These are phyloP conservation scores for Brachionus sp. DNA, from an alignment of 1,140 invertebrate species.

Conservation along the genomic window DNA sequence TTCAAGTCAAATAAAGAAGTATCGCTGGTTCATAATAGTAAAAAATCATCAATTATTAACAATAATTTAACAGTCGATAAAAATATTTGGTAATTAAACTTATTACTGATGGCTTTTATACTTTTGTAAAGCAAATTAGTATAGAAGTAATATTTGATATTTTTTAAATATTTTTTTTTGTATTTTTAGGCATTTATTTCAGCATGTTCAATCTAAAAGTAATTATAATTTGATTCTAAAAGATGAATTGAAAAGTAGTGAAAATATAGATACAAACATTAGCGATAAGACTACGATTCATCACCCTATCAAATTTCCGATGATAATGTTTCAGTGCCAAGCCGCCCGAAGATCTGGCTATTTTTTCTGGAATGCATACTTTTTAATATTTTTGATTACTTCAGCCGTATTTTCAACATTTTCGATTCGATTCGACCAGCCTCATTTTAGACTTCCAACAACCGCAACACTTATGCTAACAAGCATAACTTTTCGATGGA, in stretches of 20 bases:
- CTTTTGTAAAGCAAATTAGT: background rate
- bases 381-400: slow-evolving; percentile 54
- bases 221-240: slow-evolving; percentile 47
- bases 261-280: background rate
- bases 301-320: slow-evolving; percentile 23
- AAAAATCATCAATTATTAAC: slow-evolving; percentile 37
- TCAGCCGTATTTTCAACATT: slow-evolving; percentile 59
- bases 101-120: background rate
- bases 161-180: background rate
- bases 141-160: background rate
- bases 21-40: slow-evolving; percentile 24
- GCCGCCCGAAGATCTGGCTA: slow-evolving; percentile 49
- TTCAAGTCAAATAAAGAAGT: slow-evolving; percentile 45
- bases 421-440: slow-evolving; percentile 53
- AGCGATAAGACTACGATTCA: background rate
- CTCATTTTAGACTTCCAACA: slow-evolving; percentile 57
- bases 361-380: slow-evolving; percentile 51
- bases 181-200: slow-evolving; percentile 48
- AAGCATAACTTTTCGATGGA: slow-evolving; percentile 57
- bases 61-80: slow-evolving; percentile 46
- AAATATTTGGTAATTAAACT: slow-evolving; percentile 14
- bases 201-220: slow-evolving; percentile 49
- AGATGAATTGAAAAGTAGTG: slow-evolving; percentile 33
- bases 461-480: slow-evolving; percentile 54
- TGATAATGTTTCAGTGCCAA: slow-evolving; percentile 47